A percentile compares a stretch with the other conserved stretches of the same genome.
Conservation (phyloP, 2,113 vertebrate genomes). For the Nothocercus julius region DNA sequence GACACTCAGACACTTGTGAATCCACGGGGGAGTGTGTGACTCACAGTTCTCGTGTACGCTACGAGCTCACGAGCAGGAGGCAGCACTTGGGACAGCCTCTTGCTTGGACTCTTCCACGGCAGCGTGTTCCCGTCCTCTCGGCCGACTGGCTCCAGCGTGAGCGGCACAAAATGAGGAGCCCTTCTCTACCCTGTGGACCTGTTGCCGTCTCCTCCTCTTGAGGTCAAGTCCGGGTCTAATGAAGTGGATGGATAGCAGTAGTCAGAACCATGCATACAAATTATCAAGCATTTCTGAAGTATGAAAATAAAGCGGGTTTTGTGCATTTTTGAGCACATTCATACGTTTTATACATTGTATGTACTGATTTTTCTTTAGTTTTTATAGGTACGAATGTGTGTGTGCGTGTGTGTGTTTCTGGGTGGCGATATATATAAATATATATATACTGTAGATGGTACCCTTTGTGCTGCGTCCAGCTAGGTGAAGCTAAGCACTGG, state of each 20-base stretch:
- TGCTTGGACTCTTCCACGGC: fast-evolving
- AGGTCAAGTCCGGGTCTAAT: neutral
- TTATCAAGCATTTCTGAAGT: slow-evolving; percentile 69
- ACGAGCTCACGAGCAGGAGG: neutral
- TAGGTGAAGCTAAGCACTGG: slow-evolving; percentile 36
- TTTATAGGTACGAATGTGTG: slow-evolving; percentile 49
- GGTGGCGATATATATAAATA: neutral
- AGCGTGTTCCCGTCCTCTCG: neutral
- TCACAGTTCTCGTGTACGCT: neutral
- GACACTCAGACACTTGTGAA: neutral
- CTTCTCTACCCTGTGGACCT: neutral
- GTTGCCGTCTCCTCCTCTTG: neutral
- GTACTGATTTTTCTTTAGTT: slow-evolving; percentile 73
- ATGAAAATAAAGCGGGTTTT: slow-evolving; percentile 74
- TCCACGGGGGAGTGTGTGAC: neutral
- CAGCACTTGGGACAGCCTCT: neutral
- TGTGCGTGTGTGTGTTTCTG: slow-evolving; percentile 50
- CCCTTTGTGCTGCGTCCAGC: slow-evolving; percentile 31
- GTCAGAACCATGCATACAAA: slow-evolving; percentile 24
- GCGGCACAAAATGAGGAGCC: neutral
- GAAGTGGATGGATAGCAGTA: slow-evolving; percentile 27
- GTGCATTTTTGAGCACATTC: slow-evolving; percentile 81
- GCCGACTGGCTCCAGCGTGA: neutral
- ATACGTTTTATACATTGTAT: slow-evolving; percentile 78
- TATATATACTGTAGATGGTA: neutral